Evolutionary conservation across 1,140 invertebrate genomes (phyloP), one percentile per base, ranked within the genome.

Genomic region (Drosophila lacertosa): DNA sequence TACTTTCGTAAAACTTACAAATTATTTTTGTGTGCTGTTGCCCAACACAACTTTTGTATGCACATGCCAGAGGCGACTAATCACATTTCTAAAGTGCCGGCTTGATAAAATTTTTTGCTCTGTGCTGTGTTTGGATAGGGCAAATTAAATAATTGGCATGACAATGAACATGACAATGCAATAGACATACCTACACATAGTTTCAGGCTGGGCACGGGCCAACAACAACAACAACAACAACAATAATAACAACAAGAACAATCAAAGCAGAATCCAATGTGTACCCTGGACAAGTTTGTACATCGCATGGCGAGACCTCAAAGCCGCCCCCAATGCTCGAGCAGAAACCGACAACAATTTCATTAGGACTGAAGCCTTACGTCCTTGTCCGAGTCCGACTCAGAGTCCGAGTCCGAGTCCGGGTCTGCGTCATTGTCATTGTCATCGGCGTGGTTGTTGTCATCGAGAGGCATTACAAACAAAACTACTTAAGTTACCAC

Each of bases 101-200:
- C 13, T 60, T 33, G 42, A 20, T 32, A 32, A 15, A 32, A 57
- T 58, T 45, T 53, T 42, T 58, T 53, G n/a, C n/a, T 39, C 20
- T 57, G 15, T 60, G 45, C 45, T 71, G 32, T 74, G 57, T 69
- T 74, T 74, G 57, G 55, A 20, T 35, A 44, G 60, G 64, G 88
- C 82, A 86, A 86, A 86, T 86, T 88, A 88, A 88, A 86, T 86
- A 86, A 86, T 86, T 86, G 81, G 82, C 81, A 81, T 88, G 81
- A 88, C 77, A 79, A 75, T 74, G 50, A 57, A 64, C 67, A 70
- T 64, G 59, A 64, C 65, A 77, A 74, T 77, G 74, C 69, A 77
- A 74, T 66, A 45, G 37, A 32, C 24, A 57, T 40, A 40, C 20
- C 24, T 24, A 45, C 35, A 57, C 59, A 69, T 70, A 64, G 64